Base-by-base conservation (phyloP, 2,888 invertebrate genomes). In the Sialis lutaria region DNA sequence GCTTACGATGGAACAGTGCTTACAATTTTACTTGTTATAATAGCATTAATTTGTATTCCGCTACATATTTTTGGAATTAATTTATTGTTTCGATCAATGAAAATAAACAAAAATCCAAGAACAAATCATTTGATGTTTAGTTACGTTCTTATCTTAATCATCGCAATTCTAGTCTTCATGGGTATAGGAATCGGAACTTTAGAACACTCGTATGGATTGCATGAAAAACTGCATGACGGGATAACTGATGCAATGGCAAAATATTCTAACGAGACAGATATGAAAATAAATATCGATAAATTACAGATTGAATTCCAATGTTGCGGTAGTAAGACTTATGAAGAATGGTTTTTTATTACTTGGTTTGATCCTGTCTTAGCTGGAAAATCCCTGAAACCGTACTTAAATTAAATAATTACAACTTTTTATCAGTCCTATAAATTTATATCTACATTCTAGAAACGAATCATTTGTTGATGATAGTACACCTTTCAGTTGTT, bases 401-500 rank as follows among this genome's bases (percentile, higher is more conserved):
- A 44, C 10, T 43, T 43, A 7, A 32, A n/a, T 43, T 6, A 33
- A 33, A 12, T 44, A 33, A 7, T 44, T n/a, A 10, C n/a, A n/a
- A 7, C 7, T 10, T 37, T 2, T 6, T 37, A 7, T 5, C 5
- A 37, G n/a, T 10, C 12, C n/a, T 37, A 37, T 37, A 37, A 10
- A 37, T 37, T 10, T 37, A 37, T 37, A 37, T 37, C 6, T 37
- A 37, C 7, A 37, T 37, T 45, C 7, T 42, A 42, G 42, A 42
- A 9, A 22, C 3, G 22, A 42, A 31, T 9, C 4, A 8, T 39
- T 34, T 31, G 33, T 45, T 37, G 33, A 64, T 0, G 74, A 73
- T 50, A 73, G 73, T 50, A 73, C 75, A 0, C 77, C 78, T 0
- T 77, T 75, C 58, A 77, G 77, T 55, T 78, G 78, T 54, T 78